Conservation (phyloP, 2,888 invertebrate genomes). For the Auanema sp. region DNA sequence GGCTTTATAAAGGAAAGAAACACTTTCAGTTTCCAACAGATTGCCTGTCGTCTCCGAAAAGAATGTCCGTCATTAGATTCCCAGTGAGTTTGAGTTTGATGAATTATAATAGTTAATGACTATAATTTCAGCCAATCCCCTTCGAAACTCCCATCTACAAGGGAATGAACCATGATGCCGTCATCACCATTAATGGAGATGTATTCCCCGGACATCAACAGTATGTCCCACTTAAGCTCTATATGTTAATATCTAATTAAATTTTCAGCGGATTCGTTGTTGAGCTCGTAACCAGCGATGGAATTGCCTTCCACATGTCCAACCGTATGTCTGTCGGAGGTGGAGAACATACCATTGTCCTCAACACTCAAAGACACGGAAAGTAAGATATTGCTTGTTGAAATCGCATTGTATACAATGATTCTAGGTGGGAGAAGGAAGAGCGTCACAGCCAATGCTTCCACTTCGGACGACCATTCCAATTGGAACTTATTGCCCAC, state of each 20-base stretch:
- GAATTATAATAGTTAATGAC: no score
- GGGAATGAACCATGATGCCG: slow-evolving; percentile 18
- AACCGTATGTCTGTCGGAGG: slow-evolving; percentile 14
- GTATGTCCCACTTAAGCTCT: slow-evolving; percentile 10
- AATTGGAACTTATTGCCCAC: not conserved
- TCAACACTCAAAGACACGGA: slow-evolving; percentile 17
- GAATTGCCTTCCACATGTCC: slow-evolving; percentile 18
- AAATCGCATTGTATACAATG: not conserved
- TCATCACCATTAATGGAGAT: slow-evolving; percentile 11
- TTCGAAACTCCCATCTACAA: slow-evolving; percentile 19
- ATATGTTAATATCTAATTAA: no score
- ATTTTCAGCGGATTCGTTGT: slow-evolving; percentile 23
- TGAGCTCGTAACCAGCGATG: slow-evolving; percentile 18
- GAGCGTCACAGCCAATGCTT: slow-evolving; percentile 8
- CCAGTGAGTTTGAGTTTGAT: slow-evolving; percentile 10
- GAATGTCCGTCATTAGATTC: slow-evolving; percentile 18
- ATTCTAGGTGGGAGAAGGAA: slow-evolving; percentile 4
- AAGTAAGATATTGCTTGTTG: slow-evolving; percentile 3
- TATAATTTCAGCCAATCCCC: slow-evolving; percentile 13
- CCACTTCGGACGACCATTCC: slow-evolving; percentile 15
- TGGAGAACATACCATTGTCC: slow-evolving; percentile 15
- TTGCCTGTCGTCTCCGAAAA: slow-evolving; percentile 6
- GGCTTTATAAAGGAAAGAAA: slow-evolving; percentile 9
- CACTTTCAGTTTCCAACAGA: slow-evolving; percentile 18
- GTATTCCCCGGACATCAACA: slow-evolving; percentile 11